Percentiles rank a stretch among this genome's conserved stretches.
phyloP scores from a whole-genome alignment of 2,888 invertebrate genomes.

The Cantharis rufa region DNA sequence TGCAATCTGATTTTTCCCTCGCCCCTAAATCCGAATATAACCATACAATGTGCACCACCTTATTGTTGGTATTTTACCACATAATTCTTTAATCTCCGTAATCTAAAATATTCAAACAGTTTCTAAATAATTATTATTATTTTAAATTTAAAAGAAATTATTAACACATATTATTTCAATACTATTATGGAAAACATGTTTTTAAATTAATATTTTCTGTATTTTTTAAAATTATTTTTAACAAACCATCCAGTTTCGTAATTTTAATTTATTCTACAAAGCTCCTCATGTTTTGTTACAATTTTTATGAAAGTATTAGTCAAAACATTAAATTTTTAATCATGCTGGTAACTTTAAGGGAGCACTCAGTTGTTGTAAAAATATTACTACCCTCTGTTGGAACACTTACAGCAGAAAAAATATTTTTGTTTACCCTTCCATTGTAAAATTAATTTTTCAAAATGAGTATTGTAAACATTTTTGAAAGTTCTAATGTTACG shows the following conservation, averaged over 20 bases:
- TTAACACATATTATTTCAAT: no score
- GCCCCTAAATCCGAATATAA: neutral
- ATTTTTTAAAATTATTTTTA: neutral
- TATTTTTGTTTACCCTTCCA: neutral
- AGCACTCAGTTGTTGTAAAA: neutral
- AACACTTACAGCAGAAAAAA: neutral
- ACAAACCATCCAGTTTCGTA: neutral
- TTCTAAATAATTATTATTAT: neutral
- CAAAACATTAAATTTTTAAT: neutral
- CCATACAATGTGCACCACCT: neutral
- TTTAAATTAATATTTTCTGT: no score
- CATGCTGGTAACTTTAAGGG: neutral
- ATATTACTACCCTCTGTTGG: neutral
- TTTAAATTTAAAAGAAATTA: neutral
- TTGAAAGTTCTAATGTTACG: neutral
- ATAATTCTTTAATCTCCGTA: slow-evolving; percentile 1
- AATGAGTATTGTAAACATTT: neutral
- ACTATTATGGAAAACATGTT: no score
- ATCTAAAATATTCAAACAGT: neutral
- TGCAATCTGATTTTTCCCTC: neutral
- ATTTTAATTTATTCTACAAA: neutral
- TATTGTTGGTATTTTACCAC: neutral
- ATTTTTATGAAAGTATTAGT: neutral
- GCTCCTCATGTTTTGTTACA: neutral
- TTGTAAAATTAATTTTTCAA: neutral